A percentile compares a stretch with the other conserved stretches of the same genome.
Evolutionary conservation across 2,797 vertebrate genomes (phyloP).

Genomic region (Loris lydekkerianus): DNA sequence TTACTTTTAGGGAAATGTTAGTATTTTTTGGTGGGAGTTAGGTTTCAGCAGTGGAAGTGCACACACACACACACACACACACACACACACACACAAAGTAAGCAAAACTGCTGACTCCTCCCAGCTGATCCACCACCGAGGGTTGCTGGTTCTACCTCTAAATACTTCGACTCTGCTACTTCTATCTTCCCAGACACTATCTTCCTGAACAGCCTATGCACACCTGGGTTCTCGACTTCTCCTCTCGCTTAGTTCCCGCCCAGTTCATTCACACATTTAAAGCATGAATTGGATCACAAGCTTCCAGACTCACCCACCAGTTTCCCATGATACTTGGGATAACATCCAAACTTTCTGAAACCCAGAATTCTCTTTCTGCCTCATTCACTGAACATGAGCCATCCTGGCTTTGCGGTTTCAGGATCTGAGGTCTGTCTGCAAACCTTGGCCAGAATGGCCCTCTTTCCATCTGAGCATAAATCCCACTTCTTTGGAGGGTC

Average conservation of each 20-base stretch:
- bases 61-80: too few relatives aligned
- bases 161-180: neutral
- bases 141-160: neutral
- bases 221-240: accelerated
- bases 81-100: neutral
- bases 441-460: neutral
- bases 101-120: neutral
- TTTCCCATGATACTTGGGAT: neutral
- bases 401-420: accelerated
- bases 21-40: neutral
- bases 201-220: neutral
- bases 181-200: neutral
- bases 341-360: neutral
- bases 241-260: accelerated
- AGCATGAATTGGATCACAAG: neutral
- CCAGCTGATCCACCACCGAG: neutral
- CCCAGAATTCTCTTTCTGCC: neutral
- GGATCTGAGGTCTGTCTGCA: neutral
- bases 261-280: neutral
- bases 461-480: neutral
- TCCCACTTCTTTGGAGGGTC: neutral
- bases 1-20: conserved; percentile 48
- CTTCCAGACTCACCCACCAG: neutral
- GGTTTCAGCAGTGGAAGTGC: neutral
- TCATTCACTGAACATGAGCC: accelerated